phyloP scores from a whole-genome alignment of 2,113 vertebrate species.

The Ceyx cyanopectus region DNA sequence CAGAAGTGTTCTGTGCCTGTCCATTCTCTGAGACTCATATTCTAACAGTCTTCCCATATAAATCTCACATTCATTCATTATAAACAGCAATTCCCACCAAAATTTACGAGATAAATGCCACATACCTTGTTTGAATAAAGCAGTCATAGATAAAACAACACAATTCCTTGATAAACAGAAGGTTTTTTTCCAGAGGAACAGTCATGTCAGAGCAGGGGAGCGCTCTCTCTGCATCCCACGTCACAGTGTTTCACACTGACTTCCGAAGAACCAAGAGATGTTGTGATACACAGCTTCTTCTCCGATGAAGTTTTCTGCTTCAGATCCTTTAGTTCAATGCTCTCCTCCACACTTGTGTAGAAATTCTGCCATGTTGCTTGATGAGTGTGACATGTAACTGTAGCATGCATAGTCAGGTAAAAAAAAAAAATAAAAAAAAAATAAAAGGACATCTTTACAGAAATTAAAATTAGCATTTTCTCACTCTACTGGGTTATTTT shows the following conservation, averaged over 20 bases:
- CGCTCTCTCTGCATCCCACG: neutral
- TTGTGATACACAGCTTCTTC: neutral
- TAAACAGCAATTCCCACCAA: neutral
- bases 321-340: rapidly evolving
- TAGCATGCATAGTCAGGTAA: rapidly evolving
- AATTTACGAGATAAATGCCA: neutral
- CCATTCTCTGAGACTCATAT: neutral
- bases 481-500: neutral
- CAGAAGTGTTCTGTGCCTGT: neutral
- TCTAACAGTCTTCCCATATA: neutral
- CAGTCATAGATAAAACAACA: neutral
- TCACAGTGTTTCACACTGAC: neutral
- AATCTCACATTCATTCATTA: neutral
- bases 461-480: neutral
- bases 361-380: neutral
- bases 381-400: neutral
- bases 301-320: neutral
- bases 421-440: neutral
- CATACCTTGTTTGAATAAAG: neutral
- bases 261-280: neutral
- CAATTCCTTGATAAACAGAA: neutral
- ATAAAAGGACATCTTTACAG: neutral
- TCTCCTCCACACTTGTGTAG: neutral
- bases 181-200: neutral
- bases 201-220: neutral